These are phyloP conservation scores for Cryptocephalus primarius DNA, from an alignment of 2,888 invertebrate genomes.

Conservation along the genomic window DNA sequence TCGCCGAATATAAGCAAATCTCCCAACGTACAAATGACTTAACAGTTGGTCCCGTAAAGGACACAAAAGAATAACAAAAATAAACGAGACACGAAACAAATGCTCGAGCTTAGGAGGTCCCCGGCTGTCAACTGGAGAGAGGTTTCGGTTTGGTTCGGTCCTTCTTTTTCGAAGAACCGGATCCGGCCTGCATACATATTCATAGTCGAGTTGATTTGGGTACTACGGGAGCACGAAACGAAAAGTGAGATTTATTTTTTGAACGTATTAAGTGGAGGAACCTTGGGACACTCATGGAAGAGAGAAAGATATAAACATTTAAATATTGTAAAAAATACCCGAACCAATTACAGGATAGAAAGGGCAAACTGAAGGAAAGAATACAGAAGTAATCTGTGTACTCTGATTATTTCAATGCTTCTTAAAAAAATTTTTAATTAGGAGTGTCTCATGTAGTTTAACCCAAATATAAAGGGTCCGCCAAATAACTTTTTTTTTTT, in stretches of 20 bases:
- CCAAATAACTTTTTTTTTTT: no score
- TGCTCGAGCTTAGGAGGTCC: conserved; percentile 18
- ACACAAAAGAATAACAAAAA: conserved; percentile 6
- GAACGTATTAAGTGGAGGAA: no score
- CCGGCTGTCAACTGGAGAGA: conserved; percentile 19
- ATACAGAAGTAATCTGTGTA: no score
- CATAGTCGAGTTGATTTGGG: not conserved
- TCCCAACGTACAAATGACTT: conserved; percentile 17
- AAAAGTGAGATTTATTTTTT: not conserved
- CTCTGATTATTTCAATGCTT: no score
- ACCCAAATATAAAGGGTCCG: no score
- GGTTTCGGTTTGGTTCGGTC: not conserved
- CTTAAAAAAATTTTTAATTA: no score
- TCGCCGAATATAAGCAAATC: conserved; percentile 13
- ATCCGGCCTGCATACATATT: not conserved
- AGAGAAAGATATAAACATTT: no score
- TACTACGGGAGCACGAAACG: not conserved
- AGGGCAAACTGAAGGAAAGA: no score
- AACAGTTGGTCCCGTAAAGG: conserved; percentile 3
- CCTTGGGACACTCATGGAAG: no score
- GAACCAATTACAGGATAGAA: no score
- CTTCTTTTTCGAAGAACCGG: not conserved
- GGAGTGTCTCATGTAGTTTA: no score
- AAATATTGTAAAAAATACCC: no score
- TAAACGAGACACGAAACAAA: conserved; percentile 16